These are phyloP conservation scores for Grapholita molesta DNA, from an alignment of 1,140 invertebrate species.

Conservation along the genomic window DNA sequence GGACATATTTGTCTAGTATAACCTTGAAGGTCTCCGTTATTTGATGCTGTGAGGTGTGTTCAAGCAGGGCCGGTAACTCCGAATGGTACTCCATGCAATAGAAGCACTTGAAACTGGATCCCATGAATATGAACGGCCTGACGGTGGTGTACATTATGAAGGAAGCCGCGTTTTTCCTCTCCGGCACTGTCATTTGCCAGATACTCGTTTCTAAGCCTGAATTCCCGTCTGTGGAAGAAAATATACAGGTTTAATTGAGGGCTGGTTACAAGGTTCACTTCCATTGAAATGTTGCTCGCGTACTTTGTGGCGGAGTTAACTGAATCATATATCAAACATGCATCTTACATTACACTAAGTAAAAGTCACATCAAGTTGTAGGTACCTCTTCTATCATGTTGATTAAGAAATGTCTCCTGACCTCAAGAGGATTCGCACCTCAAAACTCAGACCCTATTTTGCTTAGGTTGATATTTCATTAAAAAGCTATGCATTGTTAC, in stretches of 20 bases:
- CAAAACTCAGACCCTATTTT: not conserved
- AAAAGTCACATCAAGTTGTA: too few species aligned
- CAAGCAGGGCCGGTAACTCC: conserved; percentile 30
- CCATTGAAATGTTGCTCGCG: not conserved
- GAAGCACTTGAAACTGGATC: conserved; percentile 52
- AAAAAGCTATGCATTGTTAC: not conserved
- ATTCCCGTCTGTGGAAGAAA: conserved; percentile 31
- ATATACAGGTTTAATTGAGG: not conserved
- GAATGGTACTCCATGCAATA: conserved; percentile 44
- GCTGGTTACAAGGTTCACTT: not conserved
- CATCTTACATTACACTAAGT: not conserved
- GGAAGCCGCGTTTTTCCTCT: conserved; percentile 45
- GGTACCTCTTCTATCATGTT: too few species aligned
- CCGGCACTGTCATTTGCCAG: conserved; percentile 24
- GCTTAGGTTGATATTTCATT: too few species aligned
- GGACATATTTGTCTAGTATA: conserved; percentile 44
- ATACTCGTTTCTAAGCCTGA: conserved; percentile 24
- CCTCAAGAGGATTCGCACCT: not conserved
- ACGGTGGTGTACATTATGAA: conserved; percentile 43
- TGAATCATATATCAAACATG: not conserved
- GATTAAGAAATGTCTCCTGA: not conserved
- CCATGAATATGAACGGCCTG: conserved; percentile 48
- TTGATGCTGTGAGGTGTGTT: conserved; percentile 39
- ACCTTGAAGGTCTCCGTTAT: conserved; percentile 15
- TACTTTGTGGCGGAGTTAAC: too few species aligned